Base-by-base conservation (phyloP, 2,113 vertebrate species). In the Neogobius melanostomus region DNA sequence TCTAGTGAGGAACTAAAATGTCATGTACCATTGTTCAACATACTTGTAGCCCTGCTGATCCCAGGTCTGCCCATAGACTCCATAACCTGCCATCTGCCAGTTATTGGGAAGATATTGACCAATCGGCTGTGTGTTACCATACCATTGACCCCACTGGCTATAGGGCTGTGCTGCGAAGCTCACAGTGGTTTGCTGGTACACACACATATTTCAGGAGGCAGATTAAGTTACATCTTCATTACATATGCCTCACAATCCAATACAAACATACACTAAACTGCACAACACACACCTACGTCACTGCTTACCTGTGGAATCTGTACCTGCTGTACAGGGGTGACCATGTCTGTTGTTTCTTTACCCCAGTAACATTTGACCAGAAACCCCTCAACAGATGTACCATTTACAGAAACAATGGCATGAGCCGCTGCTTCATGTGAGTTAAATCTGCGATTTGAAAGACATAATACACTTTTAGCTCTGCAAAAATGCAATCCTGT, bases 321-420 rank as follows among this genome's bases (percentile, higher is more conserved):
- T 71, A 93, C 90, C 94, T 97, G 97, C 76, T 96, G 97, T 15
- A 99, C 93, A 0, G 96, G 95, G 70, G 88, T 95, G 70, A 92
- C 87, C 91, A 96, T 93, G 0, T 90, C 89, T n/a, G 87, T 85
- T 0, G 95, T 97, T 80, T 99, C 97, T 88, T 99, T 99, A 76
- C 97, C 97, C 97, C 97, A 99, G 80, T 97, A 99, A 75, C 97
- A 99, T 78, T 99, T 99, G 11, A 99, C 97, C 0, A 96, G 90
- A 49, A 97, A 95, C 12, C 96, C 96, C 82, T 99, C 97, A 72
- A 98, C 95, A 56, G 94, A 93, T 0, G 96, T 98, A 21, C 96
- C 97, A 1, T 99, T 99, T 73, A 98, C 97, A 0, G 96, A 98
- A 28, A 99, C 97, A 56, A 99, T 98, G 36, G 97, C 97, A 12